These are phyloP conservation scores for Eulemur albifrons DNA, from an alignment of 2,797 vertebrate species.

Conservation along the genomic window DNA sequence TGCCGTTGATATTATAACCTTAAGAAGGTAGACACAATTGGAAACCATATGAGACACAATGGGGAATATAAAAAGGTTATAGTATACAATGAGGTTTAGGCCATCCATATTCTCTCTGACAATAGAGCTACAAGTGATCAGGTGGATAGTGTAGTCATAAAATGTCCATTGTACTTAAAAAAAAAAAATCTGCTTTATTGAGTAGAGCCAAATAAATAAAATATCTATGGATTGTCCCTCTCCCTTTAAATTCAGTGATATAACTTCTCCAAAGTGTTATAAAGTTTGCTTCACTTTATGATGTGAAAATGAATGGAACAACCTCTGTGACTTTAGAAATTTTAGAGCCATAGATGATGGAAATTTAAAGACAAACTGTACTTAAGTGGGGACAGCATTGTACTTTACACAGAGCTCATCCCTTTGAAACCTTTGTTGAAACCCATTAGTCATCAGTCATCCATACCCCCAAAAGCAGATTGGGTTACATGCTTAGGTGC, in stretches of 20 bases:
- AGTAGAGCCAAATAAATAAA: not conserved
- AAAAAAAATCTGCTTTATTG: not conserved
- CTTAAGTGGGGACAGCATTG: not conserved
- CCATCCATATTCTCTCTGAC: not conserved
- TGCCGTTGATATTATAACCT: conserved; percentile 40
- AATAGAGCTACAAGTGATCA: not conserved
- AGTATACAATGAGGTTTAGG: not conserved
- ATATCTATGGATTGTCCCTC: not conserved
- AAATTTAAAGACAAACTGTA: not conserved
- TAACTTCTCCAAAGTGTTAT: not conserved
- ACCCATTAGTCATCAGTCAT: not conserved
- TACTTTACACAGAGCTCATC: not conserved
- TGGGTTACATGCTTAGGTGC: not conserved
- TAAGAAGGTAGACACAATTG: not conserved
- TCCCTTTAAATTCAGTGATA: not conserved
- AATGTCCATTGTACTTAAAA: not conserved
- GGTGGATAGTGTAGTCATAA: not conserved
- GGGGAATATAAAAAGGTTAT: not conserved
- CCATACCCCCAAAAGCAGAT: not conserved
- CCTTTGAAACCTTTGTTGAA: not conserved
- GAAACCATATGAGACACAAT: conserved; percentile 25
- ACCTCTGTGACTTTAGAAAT: not conserved
- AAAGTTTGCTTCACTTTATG: not conserved
- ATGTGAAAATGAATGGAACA: not conserved
- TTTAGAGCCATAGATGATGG: not conserved